A percentile compares a stretch with the other conserved stretches of the same genome.
phyloP scores from a whole-genome alignment of 2,113 vertebrate species.

The Epinephelus moara region DNA sequence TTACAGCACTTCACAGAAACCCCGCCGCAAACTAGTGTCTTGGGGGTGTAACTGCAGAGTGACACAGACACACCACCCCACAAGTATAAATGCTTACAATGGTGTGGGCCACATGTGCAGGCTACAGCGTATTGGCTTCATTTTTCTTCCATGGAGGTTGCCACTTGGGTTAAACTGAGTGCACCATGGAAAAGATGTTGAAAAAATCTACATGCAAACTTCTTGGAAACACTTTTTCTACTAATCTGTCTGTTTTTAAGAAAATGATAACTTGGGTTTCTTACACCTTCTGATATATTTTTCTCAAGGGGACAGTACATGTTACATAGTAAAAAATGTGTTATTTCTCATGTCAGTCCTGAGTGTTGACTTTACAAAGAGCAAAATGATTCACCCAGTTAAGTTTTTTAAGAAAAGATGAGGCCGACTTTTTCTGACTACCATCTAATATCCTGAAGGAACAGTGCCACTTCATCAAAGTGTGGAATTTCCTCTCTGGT shows the following conservation, averaged over 20 bases:
- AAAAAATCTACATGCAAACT: neutral
- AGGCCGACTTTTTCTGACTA: neutral
- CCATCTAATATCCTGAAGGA: conserved; percentile 40
- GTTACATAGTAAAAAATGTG: conserved; percentile 6
- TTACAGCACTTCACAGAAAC: no score
- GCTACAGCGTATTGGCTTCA: no score
- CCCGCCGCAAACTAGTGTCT: no score
- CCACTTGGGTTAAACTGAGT: neutral
- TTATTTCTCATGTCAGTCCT: conserved; percentile 41
- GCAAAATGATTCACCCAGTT: conserved; percentile 33
- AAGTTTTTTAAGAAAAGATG: conserved; percentile 9
- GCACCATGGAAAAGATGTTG: neutral
- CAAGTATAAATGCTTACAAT: no score
- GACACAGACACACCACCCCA: no score
- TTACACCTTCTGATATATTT: conserved; percentile 25
- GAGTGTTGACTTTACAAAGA: conserved; percentile 47
- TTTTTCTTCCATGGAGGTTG: no score
- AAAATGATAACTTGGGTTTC: conserved; percentile 12
- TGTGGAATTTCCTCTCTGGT: conserved; percentile 31
- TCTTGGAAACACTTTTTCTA: conserved; percentile 1
- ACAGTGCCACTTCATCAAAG: conserved; percentile 28
- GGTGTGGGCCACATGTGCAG: no score
- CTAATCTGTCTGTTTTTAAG: neutral
- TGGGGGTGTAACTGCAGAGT: no score
- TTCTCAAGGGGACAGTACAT: neutral